phyloP scores from a whole-genome alignment of 2,113 vertebrate species.

The Thunnus thynnus region DNA sequence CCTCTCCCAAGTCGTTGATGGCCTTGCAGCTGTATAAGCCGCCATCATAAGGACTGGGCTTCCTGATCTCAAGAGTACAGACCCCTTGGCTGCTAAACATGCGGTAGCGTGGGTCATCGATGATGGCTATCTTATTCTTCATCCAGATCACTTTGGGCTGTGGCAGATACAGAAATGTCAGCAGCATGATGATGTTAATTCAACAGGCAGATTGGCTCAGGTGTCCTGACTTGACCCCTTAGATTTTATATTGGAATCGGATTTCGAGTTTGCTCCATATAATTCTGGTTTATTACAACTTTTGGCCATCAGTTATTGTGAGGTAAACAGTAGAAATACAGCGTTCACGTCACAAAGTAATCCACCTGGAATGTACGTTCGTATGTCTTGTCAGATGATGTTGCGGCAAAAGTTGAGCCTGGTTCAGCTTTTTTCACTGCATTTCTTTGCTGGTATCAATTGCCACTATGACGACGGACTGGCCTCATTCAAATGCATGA shows the following conservation, averaged over 20 bases:
- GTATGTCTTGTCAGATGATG: no score
- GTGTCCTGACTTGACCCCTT: not conserved
- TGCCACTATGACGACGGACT: no score
- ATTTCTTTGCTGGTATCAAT: no score
- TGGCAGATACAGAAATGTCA: constrained; percentile 8
- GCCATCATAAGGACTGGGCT: constrained; percentile 96
- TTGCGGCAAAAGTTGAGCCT: no score
- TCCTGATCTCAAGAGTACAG: constrained; percentile 96
- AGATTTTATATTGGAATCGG: not conserved
- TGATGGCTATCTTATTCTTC: constrained; percentile 95
- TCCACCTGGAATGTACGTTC: no score
- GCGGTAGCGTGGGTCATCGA: constrained; percentile 94
- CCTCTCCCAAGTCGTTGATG: constrained; percentile 92
- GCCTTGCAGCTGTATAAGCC: constrained; percentile 94
- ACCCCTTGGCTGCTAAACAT: constrained; percentile 99
- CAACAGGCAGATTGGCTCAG: not conserved
- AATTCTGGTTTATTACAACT: no score
- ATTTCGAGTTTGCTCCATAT: not conserved
- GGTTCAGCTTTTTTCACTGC: no score
- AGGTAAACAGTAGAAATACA: no score
- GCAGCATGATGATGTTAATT: not conserved
- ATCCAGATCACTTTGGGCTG: constrained; percentile 98
- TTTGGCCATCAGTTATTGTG: no score
- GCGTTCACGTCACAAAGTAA: no score
- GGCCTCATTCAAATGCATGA: no score